Evolutionary conservation across 2,113 vertebrate genomes (phyloP), one percentile per base, ranked within the genome.

Genomic region (Madoqua kirkii): DNA sequence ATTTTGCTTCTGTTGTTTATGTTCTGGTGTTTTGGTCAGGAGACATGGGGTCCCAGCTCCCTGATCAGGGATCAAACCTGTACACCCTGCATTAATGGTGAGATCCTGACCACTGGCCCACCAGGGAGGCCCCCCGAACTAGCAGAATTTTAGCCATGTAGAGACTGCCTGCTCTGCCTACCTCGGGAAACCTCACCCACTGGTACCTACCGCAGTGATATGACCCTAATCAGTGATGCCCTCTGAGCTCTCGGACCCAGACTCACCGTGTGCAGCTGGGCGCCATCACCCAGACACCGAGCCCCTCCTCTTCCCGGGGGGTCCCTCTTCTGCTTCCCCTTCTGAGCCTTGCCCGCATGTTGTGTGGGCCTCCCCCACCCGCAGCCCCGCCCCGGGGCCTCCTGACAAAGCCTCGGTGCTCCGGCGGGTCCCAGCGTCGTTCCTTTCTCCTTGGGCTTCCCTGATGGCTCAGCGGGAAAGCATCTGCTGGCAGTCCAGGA

Each of bases 231-330:
- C 33, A 11, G 29, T 50, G 7, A 1, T 29, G 84, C 12, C 71
- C 33, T n/a, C 50, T 36, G 48, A 95, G 87, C 40, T 7, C 21
- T 83, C 33, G 7, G 40, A 40, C 14, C 15, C 8, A 40, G 31
- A 7, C 27, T 10, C 15, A 81, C 40, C 36, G 3, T 15, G 19
- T 7, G 29, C 50, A 87, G 17, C 55, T 5, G 29, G 16, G 60
- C 0, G 3, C 3, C 17, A 12, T 40, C 40, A 74, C 50, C 25
- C 5, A 13, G 48, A 50, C 31, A 0, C 1, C 0, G 0, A 10
- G 50, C 4, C 3, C 36, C 31, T 33, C 9, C 45, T 29, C 15
- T 86, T 12, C 11, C 10, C 1, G 1, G 74, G 40, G 40, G 36
- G 11, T 87, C 2, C 31, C 81, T 7, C 31, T 1, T 3, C 29